Percentiles rank a stretch among this genome's conserved stretches.
phyloP scores from a whole-genome alignment of 1,140 invertebrate species.

The Lepidostoma basale region DNA sequence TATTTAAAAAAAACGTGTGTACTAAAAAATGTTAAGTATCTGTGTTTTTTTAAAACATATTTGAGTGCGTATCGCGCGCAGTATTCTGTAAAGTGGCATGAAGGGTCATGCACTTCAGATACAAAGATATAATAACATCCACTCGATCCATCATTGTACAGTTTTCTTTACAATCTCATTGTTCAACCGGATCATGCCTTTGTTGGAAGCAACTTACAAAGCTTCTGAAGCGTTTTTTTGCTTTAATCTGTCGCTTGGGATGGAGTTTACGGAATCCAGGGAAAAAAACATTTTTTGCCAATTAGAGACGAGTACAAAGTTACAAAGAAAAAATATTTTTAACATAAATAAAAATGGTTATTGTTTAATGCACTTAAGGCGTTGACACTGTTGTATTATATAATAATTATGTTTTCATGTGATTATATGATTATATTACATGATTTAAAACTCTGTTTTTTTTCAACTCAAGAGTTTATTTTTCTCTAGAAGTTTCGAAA shows the following conservation, averaged over 20 bases:
- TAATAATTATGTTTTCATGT: no score
- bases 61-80: neutral
- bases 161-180: constrained; percentile 7
- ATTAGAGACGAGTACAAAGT: no score
- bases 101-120: constrained; percentile 11
- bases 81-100: neutral
- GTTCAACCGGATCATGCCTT: neutral
- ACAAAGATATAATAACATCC: constrained; percentile 18
- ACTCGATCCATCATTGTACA: neutral
- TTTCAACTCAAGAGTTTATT: no score
- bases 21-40: neutral
- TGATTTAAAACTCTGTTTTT: no score
- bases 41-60: no score
- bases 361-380: no score
- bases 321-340: no score
- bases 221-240: neutral
- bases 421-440: no score
- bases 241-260: neutral
- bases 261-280: neutral
- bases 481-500: no score
- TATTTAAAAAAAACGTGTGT: neutral
- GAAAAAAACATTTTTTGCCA: neutral
- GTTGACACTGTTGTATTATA: no score
- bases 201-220: neutral
- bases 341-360: no score